phyloP scores from a whole-genome alignment of 2,113 vertebrate genomes.

The Peromyscus californicus region DNA sequence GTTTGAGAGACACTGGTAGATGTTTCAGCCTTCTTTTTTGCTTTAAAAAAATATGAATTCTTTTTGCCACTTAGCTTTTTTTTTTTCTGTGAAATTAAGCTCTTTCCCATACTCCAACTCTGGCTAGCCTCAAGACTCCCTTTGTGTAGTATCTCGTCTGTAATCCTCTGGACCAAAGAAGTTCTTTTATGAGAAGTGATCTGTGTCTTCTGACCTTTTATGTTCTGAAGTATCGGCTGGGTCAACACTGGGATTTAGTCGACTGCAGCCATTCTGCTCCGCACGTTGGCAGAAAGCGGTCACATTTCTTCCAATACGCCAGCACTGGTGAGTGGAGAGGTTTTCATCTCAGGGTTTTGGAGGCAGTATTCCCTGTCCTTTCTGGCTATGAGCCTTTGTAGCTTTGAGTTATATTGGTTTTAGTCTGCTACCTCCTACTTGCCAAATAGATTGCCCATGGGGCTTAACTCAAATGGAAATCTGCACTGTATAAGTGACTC shows the following conservation, averaged over 20 bases:
- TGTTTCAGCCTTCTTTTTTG: neutral
- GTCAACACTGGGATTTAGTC: neutral
- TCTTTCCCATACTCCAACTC: neutral
- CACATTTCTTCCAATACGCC: too few species aligned
- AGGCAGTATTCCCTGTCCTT: neutral
- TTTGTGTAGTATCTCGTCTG: neutral
- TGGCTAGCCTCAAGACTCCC: neutral
- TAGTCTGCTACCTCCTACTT: neutral
- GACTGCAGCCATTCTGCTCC: neutral
- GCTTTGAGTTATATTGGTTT: neutral
- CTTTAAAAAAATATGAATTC: slow-evolving; percentile 21
- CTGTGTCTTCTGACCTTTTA: neutral
- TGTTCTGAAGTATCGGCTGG: neutral
- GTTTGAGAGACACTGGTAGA: neutral
- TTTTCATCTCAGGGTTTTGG: neutral
- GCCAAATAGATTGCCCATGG: neutral
- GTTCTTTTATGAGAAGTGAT: neutral
- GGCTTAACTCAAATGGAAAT: slow-evolving; percentile 23
- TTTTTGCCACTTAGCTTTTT: neutral
- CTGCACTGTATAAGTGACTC: neutral
- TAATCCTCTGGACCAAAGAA: neutral
- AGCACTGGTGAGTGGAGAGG: neutral
- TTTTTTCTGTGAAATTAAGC: slow-evolving; percentile 4
- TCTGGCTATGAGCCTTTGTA: neutral
- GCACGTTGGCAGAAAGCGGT: neutral